phyloP scores from a whole-genome alignment of 1,140 invertebrate species.

The Drosophila tani region DNA sequence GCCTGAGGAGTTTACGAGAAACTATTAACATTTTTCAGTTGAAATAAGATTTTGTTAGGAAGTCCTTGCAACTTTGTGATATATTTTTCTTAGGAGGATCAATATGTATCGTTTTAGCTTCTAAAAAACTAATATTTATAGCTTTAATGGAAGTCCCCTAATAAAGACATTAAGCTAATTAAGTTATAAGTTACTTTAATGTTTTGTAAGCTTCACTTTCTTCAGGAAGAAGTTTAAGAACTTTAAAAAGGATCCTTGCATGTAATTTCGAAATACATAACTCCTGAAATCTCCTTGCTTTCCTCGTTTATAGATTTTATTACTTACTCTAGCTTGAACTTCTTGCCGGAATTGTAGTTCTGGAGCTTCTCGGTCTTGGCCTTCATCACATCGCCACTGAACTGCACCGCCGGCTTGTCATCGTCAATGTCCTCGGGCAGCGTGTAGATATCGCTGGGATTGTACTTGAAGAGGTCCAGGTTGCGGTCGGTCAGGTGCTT shows the following conservation, averaged over 20 bases:
- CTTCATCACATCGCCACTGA: slow-evolving; percentile 79
- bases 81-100: no score
- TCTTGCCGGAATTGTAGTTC: slow-evolving; percentile 77
- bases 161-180: not conserved
- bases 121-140: not conserved
- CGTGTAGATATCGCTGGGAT: slow-evolving; percentile 79
- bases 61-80: not conserved
- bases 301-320: not conserved
- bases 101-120: not conserved
- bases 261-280: no score
- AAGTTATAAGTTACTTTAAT: not conserved
- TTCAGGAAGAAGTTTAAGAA: no score
- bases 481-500: slow-evolving; percentile 79
- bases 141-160: no score
- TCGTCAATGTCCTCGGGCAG: slow-evolving; percentile 83
- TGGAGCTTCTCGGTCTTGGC: slow-evolving; percentile 78
- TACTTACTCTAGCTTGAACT: slow-evolving; percentile 82
- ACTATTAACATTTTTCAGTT: no score
- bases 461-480: slow-evolving; percentile 81
- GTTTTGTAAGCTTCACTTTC: no score
- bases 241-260: no score
- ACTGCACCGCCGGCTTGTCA: slow-evolving; percentile 81
- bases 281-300: not conserved
- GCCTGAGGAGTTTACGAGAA: no score
- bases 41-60: not conserved